Conservation (phyloP, 2,888 invertebrate genomes). For the Diplolepis rosae region DNA sequence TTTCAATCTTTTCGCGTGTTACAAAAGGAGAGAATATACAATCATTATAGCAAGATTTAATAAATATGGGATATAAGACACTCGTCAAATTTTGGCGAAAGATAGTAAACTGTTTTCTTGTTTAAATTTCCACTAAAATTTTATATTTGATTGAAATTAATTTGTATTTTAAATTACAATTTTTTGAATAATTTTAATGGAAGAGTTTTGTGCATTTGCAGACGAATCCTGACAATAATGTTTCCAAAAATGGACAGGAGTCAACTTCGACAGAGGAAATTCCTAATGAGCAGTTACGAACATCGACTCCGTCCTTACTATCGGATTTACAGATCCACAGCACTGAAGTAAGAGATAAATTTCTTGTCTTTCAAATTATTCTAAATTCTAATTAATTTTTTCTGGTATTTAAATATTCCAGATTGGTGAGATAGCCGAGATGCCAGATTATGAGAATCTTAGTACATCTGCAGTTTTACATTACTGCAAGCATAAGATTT, state of each 20-base stretch:
- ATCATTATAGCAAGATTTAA: neutral
- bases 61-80: constrained; percentile 11
- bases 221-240: constrained; percentile 59
- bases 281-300: constrained; percentile 54
- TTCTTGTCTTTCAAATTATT: neutral
- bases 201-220: constrained; percentile 40
- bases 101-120: neutral
- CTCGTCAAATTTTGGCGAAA: constrained; percentile 6
- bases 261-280: constrained; percentile 49
- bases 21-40: neutral
- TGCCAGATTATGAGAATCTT: constrained; percentile 80
- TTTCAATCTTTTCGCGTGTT: neutral
- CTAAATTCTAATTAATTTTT: too few species aligned
- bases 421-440: constrained; percentile 83
- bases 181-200: too few species aligned
- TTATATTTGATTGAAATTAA: neutral
- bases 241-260: constrained; percentile 62
- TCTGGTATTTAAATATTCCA: constrained; percentile 63
- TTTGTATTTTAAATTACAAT: neutral
- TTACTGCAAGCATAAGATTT: constrained; percentile 88
- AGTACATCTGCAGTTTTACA: constrained; percentile 86
- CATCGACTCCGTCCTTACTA: constrained; percentile 61
- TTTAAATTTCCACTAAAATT: neutral
- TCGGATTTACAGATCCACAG: constrained; percentile 68
- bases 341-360: constrained; percentile 62